A percentile compares a stretch with the other conserved stretches of the same genome.
These are phyloP conservation scores for Eulemur albifrons DNA, from an alignment of 2,797 vertebrate species.

Conservation along the genomic window DNA sequence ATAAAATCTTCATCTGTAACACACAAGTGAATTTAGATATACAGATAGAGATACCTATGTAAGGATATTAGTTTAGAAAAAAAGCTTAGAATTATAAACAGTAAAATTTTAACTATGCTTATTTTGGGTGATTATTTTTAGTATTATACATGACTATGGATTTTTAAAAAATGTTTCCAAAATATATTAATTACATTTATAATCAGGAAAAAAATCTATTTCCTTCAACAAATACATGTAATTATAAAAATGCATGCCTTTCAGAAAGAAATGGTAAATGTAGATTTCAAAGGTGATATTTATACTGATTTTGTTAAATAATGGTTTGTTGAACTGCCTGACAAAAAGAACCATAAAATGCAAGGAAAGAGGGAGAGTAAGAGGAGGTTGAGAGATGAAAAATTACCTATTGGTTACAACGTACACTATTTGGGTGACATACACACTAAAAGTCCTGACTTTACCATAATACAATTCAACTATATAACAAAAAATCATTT, in stretches of 20 bases:
- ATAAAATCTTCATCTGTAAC: neutral
- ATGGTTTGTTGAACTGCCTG: neutral
- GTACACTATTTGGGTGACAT: neutral
- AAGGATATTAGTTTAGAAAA: neutral
- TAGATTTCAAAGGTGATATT: neutral
- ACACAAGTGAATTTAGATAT: neutral
- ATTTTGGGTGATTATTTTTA: neutral
- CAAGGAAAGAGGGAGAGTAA: neutral
- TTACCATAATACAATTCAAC: neutral
- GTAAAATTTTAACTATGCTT: neutral
- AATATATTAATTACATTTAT: neutral
- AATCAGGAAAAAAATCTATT: neutral
- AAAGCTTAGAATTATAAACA: neutral
- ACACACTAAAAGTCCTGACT: neutral
- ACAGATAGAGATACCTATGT: neutral
- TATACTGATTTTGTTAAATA: neutral
- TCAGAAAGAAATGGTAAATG: neutral
- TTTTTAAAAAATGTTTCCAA: neutral
- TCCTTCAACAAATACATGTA: neutral
- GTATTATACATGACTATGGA: neutral
- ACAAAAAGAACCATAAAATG: neutral
- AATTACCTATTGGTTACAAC: neutral
- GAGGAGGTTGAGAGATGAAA: neutral
- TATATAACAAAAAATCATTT: neutral
- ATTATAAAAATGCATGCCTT: neutral